Evolutionary conservation across 53 echinoderm and acorn worm genomes (phyloP), one percentile per base, ranked within the genome.

Genomic region (Holothuria leucospilota): DNA sequence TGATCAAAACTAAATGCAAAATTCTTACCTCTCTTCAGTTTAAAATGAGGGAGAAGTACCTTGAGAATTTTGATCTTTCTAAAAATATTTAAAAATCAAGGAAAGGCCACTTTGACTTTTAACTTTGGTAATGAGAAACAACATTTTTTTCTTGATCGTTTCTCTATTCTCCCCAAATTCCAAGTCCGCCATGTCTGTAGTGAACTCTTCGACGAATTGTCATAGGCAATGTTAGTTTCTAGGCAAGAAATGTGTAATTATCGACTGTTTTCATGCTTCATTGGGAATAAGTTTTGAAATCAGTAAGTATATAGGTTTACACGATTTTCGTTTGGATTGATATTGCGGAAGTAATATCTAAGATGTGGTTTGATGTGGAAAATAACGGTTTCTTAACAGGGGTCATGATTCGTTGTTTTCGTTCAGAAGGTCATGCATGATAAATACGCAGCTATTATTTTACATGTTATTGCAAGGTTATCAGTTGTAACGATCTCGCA

Each of bases 261-360:
- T 89, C 86, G 86, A 88, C 88, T 86, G 82, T 86, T 92, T 89
- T 89, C 89, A 92, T 92, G 92, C 92, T 89, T 92, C 89, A 92
- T 59, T 92, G 92, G 81, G 81, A 62, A 81, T 81, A 53, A 81
- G 61, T 53, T 59, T 60, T 58, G 30, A 58, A 51, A 81, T 53
- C 39, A 61, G 81, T 81, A 81, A 81, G 81, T 81, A 81, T 81
- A 13, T 39, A 15, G 38, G 59, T 30, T 61, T 39, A 29, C 40
- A 39, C 13, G 26, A n/a, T 81, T 24, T 62, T 62, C 53, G 52
- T 49, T 21, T 46, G 75, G 49, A 52, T 28, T 75, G 13, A 25
- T 40, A 75, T 51, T 75, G 49, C 52, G 52, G 49, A 52, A 75
- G 52, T 75, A 52, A 26, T 39, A 75, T 27, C 75, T 24, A n/a